These are phyloP conservation scores for Rhinichthys klamathensis DNA, from an alignment of 2,113 vertebrate species.

Conservation along the genomic window DNA sequence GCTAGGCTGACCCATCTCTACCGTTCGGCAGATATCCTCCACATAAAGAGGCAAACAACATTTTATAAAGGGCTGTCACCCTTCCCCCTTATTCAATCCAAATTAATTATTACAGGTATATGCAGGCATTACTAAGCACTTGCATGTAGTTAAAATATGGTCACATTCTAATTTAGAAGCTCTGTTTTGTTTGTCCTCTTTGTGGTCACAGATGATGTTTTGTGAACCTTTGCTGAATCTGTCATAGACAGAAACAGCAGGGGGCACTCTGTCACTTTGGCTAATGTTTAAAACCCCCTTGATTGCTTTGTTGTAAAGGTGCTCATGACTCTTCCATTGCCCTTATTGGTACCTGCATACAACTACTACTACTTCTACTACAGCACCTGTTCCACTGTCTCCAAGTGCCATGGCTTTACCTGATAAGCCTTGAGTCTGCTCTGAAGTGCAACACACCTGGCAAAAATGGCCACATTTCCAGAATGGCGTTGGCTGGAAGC, in stretches of 20 bases:
- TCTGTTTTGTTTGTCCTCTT: not conserved
- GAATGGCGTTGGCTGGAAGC: slow-evolving; percentile 71
- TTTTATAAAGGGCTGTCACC: slow-evolving; percentile 12
- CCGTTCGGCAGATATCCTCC: not conserved
- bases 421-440: slow-evolving; percentile 67
- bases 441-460: slow-evolving; percentile 74
- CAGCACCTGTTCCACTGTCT: slow-evolving; percentile 71
- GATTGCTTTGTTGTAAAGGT: slow-evolving; percentile 75
- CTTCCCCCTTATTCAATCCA: not conserved
- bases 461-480: slow-evolving; percentile 67
- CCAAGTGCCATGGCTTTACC: slow-evolving; percentile 70
- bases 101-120: not conserved
- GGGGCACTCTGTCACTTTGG: slow-evolving; percentile 64
- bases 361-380: slow-evolving; percentile 67
- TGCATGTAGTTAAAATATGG: not conserved
- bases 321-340: slow-evolving; percentile 74
- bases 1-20: slow-evolving; percentile 11
- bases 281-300: slow-evolving; percentile 72
- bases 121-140: not conserved
- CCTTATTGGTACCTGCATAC: slow-evolving; percentile 72
- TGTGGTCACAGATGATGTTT: slow-evolving; percentile 38
- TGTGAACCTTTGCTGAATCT: slow-evolving; percentile 61
- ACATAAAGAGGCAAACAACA: slow-evolving; percentile 35
- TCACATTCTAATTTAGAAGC: not conserved
- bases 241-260: slow-evolving; percentile 64